Evolutionary conservation across 2,113 vertebrate genomes (phyloP), one percentile per base, ranked within the genome.

Genomic region (Gavialis gangeticus): DNA sequence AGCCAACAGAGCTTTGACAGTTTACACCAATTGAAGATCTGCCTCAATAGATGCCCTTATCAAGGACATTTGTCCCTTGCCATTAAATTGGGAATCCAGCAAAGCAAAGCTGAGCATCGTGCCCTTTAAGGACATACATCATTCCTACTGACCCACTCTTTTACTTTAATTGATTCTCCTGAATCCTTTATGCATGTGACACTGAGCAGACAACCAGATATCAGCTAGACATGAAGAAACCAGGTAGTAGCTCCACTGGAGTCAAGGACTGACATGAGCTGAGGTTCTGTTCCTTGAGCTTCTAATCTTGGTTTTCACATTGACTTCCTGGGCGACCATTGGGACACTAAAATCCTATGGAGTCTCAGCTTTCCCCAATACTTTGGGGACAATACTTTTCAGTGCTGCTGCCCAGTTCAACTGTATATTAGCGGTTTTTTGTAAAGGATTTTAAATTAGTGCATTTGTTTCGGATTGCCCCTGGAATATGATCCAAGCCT

Each of bases 201-300:
- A 76, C 17, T 28, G 54, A 37, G 66, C 37, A 77, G 62, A 77
- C 77, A 86, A 91, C 14, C 19, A 88, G 24, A 77, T 19, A 81
- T 16, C 37, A 62, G 46, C 7, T 27, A 66, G 4, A 2, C 37
- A 7, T 13, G 55, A 58, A 77, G 30, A 80, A 80, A 59, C 6
- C 2, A 28, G 21, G 7, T 46, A 63, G 16, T 6, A 13, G 21
- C 1, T 25, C 16, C 3, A 24, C 16, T 3, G 3, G 1, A 46
- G 46, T 7, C 46, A 46, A 46, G 46, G 46, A 46, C 2, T 87
- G 56, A 60, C 0, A 0, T 59, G 82, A 87, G 75, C 1, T 19
- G 5, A 91, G n/a, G 3, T n/a, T 67, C 78, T 7, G 2, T 59
- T 46, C 9, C 7, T 46, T 4, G 3, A 22, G 25, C 4, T 71